phyloP scores from a whole-genome alignment of 2,888 invertebrate genomes.

The Drosophila lutescens region DNA sequence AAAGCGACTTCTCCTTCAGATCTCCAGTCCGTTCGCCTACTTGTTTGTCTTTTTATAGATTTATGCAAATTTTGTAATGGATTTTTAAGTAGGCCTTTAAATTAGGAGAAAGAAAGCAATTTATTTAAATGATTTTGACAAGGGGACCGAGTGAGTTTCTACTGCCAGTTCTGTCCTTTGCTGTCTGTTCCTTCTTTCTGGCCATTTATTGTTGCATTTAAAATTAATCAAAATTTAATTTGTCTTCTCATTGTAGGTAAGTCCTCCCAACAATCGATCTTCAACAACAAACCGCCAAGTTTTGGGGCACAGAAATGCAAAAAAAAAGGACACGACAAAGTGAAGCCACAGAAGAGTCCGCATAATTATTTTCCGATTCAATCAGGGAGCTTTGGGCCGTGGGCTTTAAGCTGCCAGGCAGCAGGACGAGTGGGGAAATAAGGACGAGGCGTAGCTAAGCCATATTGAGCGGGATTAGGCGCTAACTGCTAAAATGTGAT shows the following conservation, averaged over 20 bases:
- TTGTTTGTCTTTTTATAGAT: constrained; percentile 53
- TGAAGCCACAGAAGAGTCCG: constrained; percentile 42
- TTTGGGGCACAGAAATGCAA: background rate
- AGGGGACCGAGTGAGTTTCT: constrained; percentile 37
- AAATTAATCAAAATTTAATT: constrained; percentile 70
- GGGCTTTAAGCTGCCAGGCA: constrained; percentile 49
- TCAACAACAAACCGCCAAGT: constrained; percentile 11
- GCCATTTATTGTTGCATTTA: constrained; percentile 31
- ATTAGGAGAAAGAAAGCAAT: constrained; percentile 73
- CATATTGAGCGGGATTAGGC: constrained; percentile 75
- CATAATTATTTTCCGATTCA: constrained; percentile 76
- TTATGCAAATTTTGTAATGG: constrained; percentile 81
- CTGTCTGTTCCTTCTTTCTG: constrained; percentile 1
- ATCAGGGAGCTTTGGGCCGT: constrained; percentile 45
- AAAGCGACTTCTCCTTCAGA: background rate
- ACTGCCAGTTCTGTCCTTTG: constrained; percentile 5
- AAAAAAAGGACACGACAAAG: constrained; percentile 36
- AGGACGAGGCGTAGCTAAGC: constrained; percentile 54
- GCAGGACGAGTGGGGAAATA: constrained; percentile 23
- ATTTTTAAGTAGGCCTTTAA: constrained; percentile 80
- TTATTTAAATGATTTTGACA: constrained; percentile 69
- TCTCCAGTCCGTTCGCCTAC: background rate
- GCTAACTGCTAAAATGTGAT: constrained; percentile 72
- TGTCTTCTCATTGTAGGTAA: constrained; percentile 68
- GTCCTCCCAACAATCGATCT: constrained; percentile 46